These are phyloP conservation scores for Telmatherina bonti DNA, from an alignment of 2,797 vertebrate genomes.

Conservation along the genomic window DNA sequence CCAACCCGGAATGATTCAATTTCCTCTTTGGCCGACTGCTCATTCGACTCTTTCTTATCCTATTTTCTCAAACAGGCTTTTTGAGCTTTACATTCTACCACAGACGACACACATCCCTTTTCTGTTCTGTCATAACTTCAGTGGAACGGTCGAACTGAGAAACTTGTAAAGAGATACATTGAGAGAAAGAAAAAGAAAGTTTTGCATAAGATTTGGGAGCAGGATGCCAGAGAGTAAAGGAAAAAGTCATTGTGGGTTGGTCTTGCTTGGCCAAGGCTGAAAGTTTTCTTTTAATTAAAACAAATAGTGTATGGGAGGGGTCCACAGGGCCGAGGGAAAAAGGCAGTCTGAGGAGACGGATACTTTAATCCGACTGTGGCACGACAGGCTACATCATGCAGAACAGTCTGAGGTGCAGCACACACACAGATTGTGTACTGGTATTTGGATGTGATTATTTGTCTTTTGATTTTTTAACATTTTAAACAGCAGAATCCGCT, in stretches of 20 bases:
- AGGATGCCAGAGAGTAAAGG: constrained; percentile 52
- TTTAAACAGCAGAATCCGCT: background rate
- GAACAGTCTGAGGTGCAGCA: constrained; percentile 28
- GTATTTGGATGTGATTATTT: constrained; percentile 11
- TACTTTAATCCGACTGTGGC: constrained; percentile 82
- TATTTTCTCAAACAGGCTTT: constrained; percentile 58
- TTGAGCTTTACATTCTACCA: constrained; percentile 54
- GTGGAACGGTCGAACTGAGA: constrained; percentile 51
- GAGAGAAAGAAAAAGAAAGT: constrained; percentile 28
- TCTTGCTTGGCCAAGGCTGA: constrained; percentile 57
- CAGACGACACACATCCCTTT: constrained; percentile 43
- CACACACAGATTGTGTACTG: constrained; percentile 4
- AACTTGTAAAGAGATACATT: constrained; percentile 44
- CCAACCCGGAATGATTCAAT: constrained; percentile 81
- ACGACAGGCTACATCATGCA: constrained; percentile 72
- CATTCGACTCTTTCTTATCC: constrained; percentile 72
- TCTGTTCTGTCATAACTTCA: constrained; percentile 40
- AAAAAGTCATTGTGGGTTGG: constrained; percentile 57
- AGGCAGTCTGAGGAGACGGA: constrained; percentile 68
- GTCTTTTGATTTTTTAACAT: constrained; percentile 1
- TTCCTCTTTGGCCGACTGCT: constrained; percentile 77
- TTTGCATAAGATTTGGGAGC: constrained; percentile 44
- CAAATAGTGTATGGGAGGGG: constrained; percentile 77
- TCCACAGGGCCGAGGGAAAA: constrained; percentile 46
- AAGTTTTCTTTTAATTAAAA: constrained; percentile 84